Base-by-base conservation (phyloP, 1,140 invertebrate species). In the Wiebesia pumilae region DNA sequence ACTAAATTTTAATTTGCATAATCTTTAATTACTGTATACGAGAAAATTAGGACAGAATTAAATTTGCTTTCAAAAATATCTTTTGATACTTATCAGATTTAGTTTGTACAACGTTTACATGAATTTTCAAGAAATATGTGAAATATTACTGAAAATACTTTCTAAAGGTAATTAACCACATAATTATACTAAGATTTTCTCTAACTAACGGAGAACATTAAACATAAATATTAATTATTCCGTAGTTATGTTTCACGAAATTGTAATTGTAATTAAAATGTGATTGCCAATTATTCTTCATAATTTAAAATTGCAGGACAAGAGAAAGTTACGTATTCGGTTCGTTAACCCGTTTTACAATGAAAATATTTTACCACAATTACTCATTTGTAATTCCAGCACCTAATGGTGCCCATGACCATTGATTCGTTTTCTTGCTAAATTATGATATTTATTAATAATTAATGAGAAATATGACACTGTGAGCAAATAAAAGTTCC, bases 221-320 rank as follows among this genome's bases (percentile, higher is more conserved):
- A 71, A 71, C 40, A 71, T 71, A 71, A 71, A 71, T 71, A 38
- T 38, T 71, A 71, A 38, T 38, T 71, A 71, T 71, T 33, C 19
- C 21, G 21, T 38, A 38, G 69, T 71, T 71, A 24, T 38, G 69
- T 71, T 71, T 30, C 16, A 40, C 35, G n/a, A n/a, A n/a, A n/a
- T 38, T 24, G 9, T 3, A 24, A 71, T 24, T 71, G 21, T 2
- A 19, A 38, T 71, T 38, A 71, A 71, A 38, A 38, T 21, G 9
- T 21, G 21, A 71, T 38, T 71, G 35, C 19, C 69, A 38, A 69
- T 71, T 38, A 71, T 58, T 54, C 7, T 79, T 77, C 14, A 47
- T 47, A 77, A 77, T 47, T 77, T 77, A n/a, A 47, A 77, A 19
- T 77, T 77, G 47, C 3, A 30, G n/a, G 19, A 77, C n/a, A 47